Base-by-base conservation (phyloP, 2,888 invertebrate species). In the Pteria penguin region DNA sequence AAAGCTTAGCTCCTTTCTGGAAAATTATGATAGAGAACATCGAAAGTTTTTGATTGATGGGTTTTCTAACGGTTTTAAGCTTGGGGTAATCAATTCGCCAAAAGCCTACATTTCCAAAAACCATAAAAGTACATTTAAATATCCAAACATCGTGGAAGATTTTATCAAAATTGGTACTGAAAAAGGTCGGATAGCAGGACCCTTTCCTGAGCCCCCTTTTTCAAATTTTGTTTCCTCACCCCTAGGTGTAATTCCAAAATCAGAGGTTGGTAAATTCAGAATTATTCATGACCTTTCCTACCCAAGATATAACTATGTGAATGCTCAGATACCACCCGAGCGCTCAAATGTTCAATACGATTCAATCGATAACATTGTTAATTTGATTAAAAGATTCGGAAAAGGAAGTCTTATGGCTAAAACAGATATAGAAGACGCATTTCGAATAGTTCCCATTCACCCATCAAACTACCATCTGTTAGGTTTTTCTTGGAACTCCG, bases 271-370 rank as follows among this genome's bases (percentile, higher is more conserved):
- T 11, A 14, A 69, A 22, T 75, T 69, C 24, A 33, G 74, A 4
- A 2, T 75, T 14, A 75, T 69, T n/a, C 74, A 75, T 29, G 61
- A 75, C 52, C 27, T 75, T 2, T 62, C 62, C 18, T 69, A 33
- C 55, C 69, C 68, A 4, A 27, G 33, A n/a, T 68, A 69, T 18
- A 5, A 14, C 31, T 71, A 61, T 8, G 31, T 71, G 4, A 71
- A 71, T 52, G 71, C 61, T 52, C 52, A 52, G 2, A 54, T 71
- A 18, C 27, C n/a, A 26, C 22, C 52, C 8, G 52, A 29, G 5
- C 55, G n/a, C 2, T 55, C 55, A 18, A 14, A n/a, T 14, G 68
- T 27, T 1, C 62, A 62, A 32, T 62, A 62, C 3, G 18, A 31
- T 4, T 31, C 31, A 24, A 62, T 62, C 32, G 14, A 66, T 45